Conservation (phyloP, 2,113 vertebrate species). For the Zosterops lateralis region DNA sequence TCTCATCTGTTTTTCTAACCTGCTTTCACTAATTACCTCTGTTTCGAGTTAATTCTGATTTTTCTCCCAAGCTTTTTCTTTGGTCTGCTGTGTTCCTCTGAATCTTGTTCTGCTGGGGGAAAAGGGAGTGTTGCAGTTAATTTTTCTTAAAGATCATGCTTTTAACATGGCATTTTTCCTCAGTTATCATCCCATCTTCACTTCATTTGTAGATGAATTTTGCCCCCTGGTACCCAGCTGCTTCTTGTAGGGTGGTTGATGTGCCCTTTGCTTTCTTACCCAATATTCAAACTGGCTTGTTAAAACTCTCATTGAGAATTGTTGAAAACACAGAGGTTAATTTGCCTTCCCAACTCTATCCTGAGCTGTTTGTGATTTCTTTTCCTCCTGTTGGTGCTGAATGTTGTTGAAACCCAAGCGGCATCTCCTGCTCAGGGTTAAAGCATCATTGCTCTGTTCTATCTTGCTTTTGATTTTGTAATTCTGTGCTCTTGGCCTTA, state of each 20-base stretch:
- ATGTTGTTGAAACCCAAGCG: neutral
- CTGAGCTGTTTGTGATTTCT: neutral
- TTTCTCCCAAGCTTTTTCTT: neutral
- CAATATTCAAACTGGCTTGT: neutral
- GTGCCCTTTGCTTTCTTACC: neutral
- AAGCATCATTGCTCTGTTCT: neutral
- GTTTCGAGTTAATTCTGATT: neutral
- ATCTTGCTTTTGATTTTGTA: neutral
- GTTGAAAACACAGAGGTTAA: neutral
- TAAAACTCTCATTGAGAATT: neutral
- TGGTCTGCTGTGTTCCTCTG: neutral
- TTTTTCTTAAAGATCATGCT: neutral
- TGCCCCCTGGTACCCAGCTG: neutral
- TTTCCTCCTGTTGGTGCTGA: neutral
- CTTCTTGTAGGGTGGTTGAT: fast-evolving
- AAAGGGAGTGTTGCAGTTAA: neutral
- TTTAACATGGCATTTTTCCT: neutral
- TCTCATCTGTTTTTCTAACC: neutral
- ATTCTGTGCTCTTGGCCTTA: neutral
- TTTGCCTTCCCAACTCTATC: neutral
- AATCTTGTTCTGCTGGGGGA: neutral
- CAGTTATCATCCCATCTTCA: neutral
- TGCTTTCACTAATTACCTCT: neutral
- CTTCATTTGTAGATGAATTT: neutral
- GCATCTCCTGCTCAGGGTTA: neutral